Evolutionary conservation across 2,888 invertebrate genomes (phyloP).

Genomic region (Xylocampa areola): DNA sequence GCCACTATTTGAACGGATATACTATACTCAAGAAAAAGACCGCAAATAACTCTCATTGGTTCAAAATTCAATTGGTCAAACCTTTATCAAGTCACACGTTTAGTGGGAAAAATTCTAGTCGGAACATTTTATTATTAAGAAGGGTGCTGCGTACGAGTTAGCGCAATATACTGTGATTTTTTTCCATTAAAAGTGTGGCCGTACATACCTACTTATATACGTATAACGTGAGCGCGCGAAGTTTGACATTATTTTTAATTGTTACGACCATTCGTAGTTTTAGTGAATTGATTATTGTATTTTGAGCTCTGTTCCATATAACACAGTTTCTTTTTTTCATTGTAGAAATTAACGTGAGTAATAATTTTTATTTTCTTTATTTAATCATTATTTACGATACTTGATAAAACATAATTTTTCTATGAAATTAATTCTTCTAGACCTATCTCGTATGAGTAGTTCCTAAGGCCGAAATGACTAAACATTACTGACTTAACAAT

Average conservation of each 20-base stretch:
- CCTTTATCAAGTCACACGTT: constrained; percentile 43
- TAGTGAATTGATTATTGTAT: too few species aligned
- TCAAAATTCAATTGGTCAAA: too few species aligned
- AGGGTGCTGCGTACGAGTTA: constrained; percentile 15
- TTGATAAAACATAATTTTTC: too few species aligned
- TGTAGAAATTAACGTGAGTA: too few species aligned
- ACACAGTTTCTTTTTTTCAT: too few species aligned
- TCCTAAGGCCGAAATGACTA: too few species aligned
- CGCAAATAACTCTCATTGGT: constrained; percentile 11
- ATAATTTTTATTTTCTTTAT: too few species aligned
- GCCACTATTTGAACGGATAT: neutral
- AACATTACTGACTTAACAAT: too few species aligned
- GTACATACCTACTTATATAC: constrained; percentile 41
- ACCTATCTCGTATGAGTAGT: too few species aligned
- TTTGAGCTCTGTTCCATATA: too few species aligned
- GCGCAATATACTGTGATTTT: constrained; percentile 47
- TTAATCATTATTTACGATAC: too few species aligned
- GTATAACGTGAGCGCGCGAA: constrained; percentile 34
- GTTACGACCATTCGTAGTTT: neutral
- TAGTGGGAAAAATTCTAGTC: constrained; percentile 62
- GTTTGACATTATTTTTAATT: constrained; percentile 17
- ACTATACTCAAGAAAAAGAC: neutral
- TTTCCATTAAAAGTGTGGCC: constrained; percentile 48
- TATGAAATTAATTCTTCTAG: too few species aligned
- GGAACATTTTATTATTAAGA: constrained; percentile 19